Conservation (phyloP, 2,888 invertebrate genomes). For the Timema cristinae region DNA sequence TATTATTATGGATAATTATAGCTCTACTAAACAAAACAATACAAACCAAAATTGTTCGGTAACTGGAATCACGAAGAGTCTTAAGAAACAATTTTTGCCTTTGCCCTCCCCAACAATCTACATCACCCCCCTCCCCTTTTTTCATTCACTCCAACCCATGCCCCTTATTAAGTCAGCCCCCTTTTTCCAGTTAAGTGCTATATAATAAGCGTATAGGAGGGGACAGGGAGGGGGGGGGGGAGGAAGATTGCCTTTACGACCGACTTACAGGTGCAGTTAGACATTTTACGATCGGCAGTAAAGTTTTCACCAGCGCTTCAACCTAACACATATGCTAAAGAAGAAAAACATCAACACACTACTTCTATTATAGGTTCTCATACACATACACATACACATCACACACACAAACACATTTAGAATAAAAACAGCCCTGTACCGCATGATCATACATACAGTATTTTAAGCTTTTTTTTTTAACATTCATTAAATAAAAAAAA, state of each 20-base stretch:
- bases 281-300: constrained; percentile 29
- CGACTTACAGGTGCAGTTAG: constrained; percentile 30
- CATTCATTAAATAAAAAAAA: too few relatives aligned
- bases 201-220: constrained; percentile 21
- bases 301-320: constrained; percentile 26
- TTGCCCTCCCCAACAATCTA: too few relatives aligned
- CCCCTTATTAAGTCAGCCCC: constrained; percentile 16
- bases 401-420: not conserved
- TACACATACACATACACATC: not conserved
- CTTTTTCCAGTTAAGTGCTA: constrained; percentile 22
- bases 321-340: not conserved
- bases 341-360: constrained; percentile 16
- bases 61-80: too few relatives aligned
- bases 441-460: too few relatives aligned
- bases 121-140: not conserved
- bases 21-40: too few relatives aligned
- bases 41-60: too few relatives aligned
- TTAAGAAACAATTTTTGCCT: too few relatives aligned
- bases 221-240: constrained; percentile 3
- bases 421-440: too few relatives aligned
- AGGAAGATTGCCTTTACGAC: constrained; percentile 25
- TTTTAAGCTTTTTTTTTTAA: too few relatives aligned
- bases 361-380: constrained; percentile 1
- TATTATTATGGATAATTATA: too few relatives aligned
- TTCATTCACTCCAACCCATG: not conserved